A percentile compares a stretch with the other conserved stretches of the same genome.
These are phyloP conservation scores for Dendrolimus houi DNA, from an alignment of 2,888 invertebrate genomes.

Conservation along the genomic window DNA sequence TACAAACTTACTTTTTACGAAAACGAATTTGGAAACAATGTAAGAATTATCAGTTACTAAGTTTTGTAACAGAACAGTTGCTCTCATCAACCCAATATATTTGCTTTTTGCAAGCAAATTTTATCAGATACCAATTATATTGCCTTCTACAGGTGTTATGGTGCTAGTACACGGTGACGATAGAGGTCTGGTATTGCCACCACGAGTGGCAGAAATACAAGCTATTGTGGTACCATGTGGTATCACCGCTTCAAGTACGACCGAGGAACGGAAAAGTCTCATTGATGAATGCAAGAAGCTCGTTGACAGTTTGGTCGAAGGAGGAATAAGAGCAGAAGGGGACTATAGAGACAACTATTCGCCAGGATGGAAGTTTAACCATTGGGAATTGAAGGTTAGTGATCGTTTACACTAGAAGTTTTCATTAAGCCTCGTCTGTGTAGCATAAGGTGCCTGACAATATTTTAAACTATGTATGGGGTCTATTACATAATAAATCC, in stretches of 20 bases:
- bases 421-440: no score
- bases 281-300: slow-evolving; percentile 82
- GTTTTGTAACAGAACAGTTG: no score
- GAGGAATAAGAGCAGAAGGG: slow-evolving; percentile 85
- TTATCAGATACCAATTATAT: no score
- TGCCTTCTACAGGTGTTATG: slow-evolving; percentile 80
- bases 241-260: slow-evolving; percentile 87
- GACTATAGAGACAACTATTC: slow-evolving; percentile 97
- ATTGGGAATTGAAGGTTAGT: slow-evolving; percentile 93
- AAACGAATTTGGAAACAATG: no score
- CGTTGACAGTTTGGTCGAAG: slow-evolving; percentile 77
- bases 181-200: slow-evolving; percentile 96
- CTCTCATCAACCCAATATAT: no score
- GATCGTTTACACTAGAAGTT: background rate
- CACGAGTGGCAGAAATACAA: slow-evolving; percentile 91
- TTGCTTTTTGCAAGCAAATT: no score
- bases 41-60: no score
- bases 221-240: slow-evolving; percentile 97
- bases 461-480: no score
- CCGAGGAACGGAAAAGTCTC: slow-evolving; percentile 82
- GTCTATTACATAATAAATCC: no score
- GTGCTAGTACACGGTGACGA: slow-evolving; percentile 97
- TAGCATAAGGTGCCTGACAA: no score
- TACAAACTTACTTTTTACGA: background rate
- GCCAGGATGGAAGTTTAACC: slow-evolving; percentile 99